Evolutionary conservation across 2,888 invertebrate species (phyloP).

Genomic region (Abrostola tripartita): DNA sequence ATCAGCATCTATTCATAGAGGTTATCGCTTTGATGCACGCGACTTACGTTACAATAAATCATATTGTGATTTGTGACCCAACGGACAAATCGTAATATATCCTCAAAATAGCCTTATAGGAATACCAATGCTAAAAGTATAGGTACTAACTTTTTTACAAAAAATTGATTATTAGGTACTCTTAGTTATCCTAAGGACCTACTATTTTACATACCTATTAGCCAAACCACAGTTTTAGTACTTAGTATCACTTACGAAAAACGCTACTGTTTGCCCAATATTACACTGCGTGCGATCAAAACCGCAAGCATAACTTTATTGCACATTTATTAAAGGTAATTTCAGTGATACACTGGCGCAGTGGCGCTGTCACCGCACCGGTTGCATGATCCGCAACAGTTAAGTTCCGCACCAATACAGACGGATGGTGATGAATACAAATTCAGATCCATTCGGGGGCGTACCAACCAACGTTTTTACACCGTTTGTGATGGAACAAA

Average conservation of each 20-base stretch:
- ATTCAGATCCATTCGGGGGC: conserved; percentile 64
- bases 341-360: conserved; percentile 34
- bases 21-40: conserved; percentile 45
- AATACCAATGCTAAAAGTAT: no score
- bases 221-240: not conserved
- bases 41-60: conserved; percentile 27
- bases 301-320: conserved; percentile 31
- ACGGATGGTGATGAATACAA: conserved; percentile 68
- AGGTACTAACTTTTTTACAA: not conserved
- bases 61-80: not conserved
- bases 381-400: conserved; percentile 72
- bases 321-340: conserved; percentile 44
- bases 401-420: conserved; percentile 66
- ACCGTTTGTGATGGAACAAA: conserved; percentile 71
- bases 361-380: conserved; percentile 51
- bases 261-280: conserved; percentile 3
- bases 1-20: conserved; percentile 38
- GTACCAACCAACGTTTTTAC: conserved; percentile 69
- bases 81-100: not conserved
- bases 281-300: conserved; percentile 1
- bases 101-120: not conserved
- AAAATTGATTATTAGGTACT: not conserved
- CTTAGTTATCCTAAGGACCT: not conserved
- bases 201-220: no score
- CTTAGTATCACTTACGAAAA: not conserved